phyloP scores from a whole-genome alignment of 1,140 invertebrate species.

The Nautilus pompilius region DNA sequence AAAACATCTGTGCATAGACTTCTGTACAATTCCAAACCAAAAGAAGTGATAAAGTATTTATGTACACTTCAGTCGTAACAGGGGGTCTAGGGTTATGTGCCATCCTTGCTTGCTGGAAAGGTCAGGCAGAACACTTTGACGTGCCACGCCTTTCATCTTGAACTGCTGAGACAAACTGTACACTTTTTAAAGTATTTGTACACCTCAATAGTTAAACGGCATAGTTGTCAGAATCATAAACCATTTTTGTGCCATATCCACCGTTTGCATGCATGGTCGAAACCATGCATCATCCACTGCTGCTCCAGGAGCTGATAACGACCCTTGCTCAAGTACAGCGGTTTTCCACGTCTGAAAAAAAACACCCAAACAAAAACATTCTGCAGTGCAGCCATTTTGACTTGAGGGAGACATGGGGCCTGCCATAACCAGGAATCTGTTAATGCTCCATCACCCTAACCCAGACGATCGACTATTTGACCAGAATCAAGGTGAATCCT shows the following conservation, averaged over 20 bases:
- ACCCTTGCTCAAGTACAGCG: slow-evolving; percentile 84
- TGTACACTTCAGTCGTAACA: too few species aligned
- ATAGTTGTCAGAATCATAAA: slow-evolving; percentile 55
- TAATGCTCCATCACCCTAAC: background rate
- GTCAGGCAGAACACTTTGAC: too few species aligned
- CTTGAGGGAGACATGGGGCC: background rate
- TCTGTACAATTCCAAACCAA: too few species aligned
- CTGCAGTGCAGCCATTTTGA: too few species aligned
- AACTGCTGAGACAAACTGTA: too few species aligned
- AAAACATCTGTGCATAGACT: too few species aligned
- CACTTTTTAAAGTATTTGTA: too few species aligned
- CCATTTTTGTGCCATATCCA: slow-evolving; percentile 88
- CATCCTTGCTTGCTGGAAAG: too few species aligned
- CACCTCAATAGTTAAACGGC: too few species aligned
- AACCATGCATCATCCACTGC: slow-evolving; percentile 93
- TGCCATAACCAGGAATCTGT: background rate
- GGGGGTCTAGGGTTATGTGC: too few species aligned
- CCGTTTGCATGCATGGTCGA: slow-evolving; percentile 84
- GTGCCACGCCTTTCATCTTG: too few species aligned
- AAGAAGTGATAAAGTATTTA: too few species aligned
- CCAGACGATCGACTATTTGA: background rate
- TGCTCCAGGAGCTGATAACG: slow-evolving; percentile 86
- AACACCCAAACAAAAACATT: background rate
- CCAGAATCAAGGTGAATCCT: background rate
- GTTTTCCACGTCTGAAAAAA: slow-evolving; percentile 82